Evolutionary conservation across 2,797 vertebrate genomes (phyloP).

Genomic region (Pipistrellus pipistrellus): DNA sequence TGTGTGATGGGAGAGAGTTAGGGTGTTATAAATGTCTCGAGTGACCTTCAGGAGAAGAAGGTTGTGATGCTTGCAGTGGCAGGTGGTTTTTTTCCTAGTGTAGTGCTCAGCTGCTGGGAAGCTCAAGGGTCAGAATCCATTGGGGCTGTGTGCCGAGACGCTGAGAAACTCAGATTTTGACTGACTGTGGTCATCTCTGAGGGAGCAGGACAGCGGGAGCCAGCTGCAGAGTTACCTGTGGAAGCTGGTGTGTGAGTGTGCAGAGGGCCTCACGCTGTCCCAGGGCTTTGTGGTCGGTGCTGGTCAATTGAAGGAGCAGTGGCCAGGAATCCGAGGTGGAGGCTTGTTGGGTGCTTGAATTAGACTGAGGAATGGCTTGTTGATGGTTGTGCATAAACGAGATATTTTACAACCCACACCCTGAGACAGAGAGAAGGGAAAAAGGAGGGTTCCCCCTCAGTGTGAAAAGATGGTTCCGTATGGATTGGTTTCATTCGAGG

Average conservation of each 20-base stretch:
- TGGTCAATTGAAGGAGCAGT: not conserved
- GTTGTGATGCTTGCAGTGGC: rapidly evolving
- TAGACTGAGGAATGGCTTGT: not conserved
- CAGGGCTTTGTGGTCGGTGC: not conserved
- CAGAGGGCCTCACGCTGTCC: not conserved
- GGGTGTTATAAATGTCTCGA: not conserved
- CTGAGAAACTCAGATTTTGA: not conserved
- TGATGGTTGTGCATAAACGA: not conserved
- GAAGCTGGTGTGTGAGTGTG: not conserved
- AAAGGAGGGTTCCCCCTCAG: not conserved
- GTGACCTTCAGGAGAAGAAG: not conserved
- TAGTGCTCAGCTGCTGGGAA: not conserved
- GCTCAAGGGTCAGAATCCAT: not conserved
- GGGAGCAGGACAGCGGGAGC: not conserved
- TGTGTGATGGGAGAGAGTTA: not conserved
- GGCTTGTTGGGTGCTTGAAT: not conserved
- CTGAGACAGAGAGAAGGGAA: not conserved
- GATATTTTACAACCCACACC: not conserved
- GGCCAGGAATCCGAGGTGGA: not conserved
- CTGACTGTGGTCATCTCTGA: rapidly evolving
- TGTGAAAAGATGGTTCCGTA: not conserved
- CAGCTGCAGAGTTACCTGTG: not conserved
- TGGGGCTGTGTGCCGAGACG: rapidly evolving
- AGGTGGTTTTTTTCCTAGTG: not conserved
- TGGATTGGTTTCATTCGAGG: not conserved